A percentile compares a stretch with the other conserved stretches of the same genome.
These are phyloP conservation scores for Avahi laniger DNA, from an alignment of 2,797 vertebrate genomes.

Conservation along the genomic window DNA sequence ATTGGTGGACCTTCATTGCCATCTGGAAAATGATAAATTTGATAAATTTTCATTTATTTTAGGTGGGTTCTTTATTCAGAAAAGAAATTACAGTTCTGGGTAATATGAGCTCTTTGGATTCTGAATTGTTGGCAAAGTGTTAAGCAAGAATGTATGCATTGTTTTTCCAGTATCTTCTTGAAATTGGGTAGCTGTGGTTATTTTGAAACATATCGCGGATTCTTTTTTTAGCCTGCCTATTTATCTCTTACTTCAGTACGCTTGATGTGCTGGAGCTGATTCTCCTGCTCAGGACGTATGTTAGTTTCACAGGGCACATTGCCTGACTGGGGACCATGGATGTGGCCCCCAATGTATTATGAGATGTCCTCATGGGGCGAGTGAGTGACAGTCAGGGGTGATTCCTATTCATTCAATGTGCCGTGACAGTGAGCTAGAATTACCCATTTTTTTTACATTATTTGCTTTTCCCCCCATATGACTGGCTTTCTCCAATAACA, in stretches of 20 bases:
- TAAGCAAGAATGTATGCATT: not conserved
- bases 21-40: conserved; percentile 60
- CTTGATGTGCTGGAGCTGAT: not conserved
- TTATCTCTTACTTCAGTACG: conserved; percentile 16
- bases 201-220: conserved; percentile 33
- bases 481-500: conserved; percentile 18
- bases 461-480: not conserved
- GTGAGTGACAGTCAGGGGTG: not conserved
- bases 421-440: conserved; percentile 15
- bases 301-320: not conserved
- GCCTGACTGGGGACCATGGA: not conserved
- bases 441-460: conserved; percentile 15
- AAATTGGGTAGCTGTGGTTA: conserved; percentile 30
- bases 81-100: conserved; percentile 6
- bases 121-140: conserved; percentile 5
- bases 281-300: not conserved
- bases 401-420: not conserved
- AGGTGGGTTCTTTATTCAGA: not conserved
- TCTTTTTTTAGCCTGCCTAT: not conserved
- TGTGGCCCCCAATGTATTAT: not conserved
- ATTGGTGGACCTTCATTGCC: not conserved
- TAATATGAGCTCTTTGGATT: not conserved
- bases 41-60: conserved; percentile 46
- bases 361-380: conserved; percentile 28
- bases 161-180: conserved; percentile 33